Evolutionary conservation across 2,888 invertebrate species (phyloP), one percentile per base, ranked within the genome.

Genomic region (Erannis defoliaria): DNA sequence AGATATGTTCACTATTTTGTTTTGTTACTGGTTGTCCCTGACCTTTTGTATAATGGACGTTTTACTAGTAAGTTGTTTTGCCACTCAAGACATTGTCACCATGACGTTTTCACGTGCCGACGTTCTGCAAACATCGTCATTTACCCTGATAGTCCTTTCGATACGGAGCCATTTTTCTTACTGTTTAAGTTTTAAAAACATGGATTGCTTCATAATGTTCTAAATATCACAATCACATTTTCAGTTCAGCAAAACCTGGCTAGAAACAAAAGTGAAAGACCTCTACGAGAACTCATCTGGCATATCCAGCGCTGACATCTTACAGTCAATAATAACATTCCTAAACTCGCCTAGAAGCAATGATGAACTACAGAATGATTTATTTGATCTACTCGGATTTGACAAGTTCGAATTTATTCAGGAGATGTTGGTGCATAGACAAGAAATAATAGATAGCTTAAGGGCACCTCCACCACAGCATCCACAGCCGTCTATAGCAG

Each of bases 351-450:
- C 94, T 12, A 92, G 94, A 67, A 93, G 92, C 26, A 95, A 94
- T 68, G 95, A 95, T 64, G 96, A 96, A 74, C 88, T 97, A 64
- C 96, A 97, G 81, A 96, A 96, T 78, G 97, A 97, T 85, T 88
- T 99, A 18, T 96, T 98, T 84, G 99, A 99, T 75, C 88, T 98
- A 4, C 93, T 98, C 21, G 99, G 99, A 0, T 98, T 96, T 83
- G 97, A 98, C 71, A 92, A 96, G 74, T 95, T 97, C 82, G 97
- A 97, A 77, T 93, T 97, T 60, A 96, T 97, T 26, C 94, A 94
- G 62, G 90, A 93, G 37, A 84, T 97, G 62, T 83, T 97, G 26
- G 90, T 94, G 53, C 94, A 96, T 72, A 93, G 97, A 10, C 84
- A 86, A 46, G 94, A 92, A 68, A 94, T 95, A 9, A 82, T 86